Percentiles rank a stretch among this genome's conserved stretches.
Conservation (phyloP, 2,888 invertebrate species). For the Punctoribates punctum region DNA sequence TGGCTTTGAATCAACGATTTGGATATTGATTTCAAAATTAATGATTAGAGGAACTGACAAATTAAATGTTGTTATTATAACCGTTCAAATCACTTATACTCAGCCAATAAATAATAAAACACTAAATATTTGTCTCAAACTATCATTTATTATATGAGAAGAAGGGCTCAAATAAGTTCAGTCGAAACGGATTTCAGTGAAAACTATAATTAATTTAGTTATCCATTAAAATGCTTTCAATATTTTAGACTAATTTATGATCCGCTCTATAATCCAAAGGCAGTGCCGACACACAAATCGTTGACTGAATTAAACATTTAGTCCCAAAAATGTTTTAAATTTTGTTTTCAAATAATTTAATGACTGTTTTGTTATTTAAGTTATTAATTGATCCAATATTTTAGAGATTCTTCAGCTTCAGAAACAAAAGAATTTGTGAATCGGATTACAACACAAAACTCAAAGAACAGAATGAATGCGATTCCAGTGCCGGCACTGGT, state of each 20-base stretch:
- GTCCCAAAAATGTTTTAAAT: background rate
- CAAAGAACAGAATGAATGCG: background rate
- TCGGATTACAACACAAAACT: background rate
- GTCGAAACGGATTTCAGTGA: background rate
- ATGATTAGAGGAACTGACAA: slow-evolving; percentile 23
- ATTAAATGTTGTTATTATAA: slow-evolving; percentile 18
- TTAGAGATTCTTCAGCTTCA: background rate
- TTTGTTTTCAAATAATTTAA: background rate
- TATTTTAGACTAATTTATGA: background rate
- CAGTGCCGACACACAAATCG: too few relatives aligned
- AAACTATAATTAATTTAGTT: background rate
- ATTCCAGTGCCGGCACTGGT: background rate
- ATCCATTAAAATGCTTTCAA: slow-evolving; percentile 3
- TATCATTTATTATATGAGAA: background rate
- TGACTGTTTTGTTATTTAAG: background rate
- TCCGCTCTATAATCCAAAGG: background rate
- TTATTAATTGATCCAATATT: background rate
- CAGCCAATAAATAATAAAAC: background rate
- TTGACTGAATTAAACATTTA: too few relatives aligned
- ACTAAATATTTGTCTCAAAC: background rate
- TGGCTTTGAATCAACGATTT: slow-evolving; percentile 10
- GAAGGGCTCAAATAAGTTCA: background rate
- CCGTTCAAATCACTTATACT: background rate
- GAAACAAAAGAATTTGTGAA: background rate
- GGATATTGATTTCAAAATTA: slow-evolving; percentile 31